These are phyloP conservation scores for Mellilla xanthometata DNA, from an alignment of 2,888 invertebrate genomes.

Conservation along the genomic window DNA sequence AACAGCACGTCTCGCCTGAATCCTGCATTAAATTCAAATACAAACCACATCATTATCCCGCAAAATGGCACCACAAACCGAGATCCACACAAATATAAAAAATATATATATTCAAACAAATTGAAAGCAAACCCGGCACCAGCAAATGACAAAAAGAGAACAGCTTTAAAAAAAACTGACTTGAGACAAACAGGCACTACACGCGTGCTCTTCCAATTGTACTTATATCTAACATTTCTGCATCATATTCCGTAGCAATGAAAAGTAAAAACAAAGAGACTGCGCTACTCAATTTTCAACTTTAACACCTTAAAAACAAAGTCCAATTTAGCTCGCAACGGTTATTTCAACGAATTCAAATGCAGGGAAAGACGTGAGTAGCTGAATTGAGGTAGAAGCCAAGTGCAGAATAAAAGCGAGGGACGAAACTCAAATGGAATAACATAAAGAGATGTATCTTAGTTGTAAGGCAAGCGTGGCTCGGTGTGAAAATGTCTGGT, in stretches of 20 bases:
- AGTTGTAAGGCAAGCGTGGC: no score
- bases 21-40: neutral
- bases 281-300: conserved; percentile 18
- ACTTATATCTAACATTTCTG: conserved; percentile 78
- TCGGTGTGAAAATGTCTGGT: no score
- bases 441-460: no score
- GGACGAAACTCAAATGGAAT: conserved; percentile 34
- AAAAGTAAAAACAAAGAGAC: conserved; percentile 72
- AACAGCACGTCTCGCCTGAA: neutral
- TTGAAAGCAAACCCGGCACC: conserved; percentile 26
- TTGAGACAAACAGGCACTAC: conserved; percentile 60
- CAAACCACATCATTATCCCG: conserved; percentile 10
- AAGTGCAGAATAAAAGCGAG: conserved; percentile 80
- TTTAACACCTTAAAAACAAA: conserved; percentile 22
- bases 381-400: conserved; percentile 75
- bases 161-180: conserved; percentile 46
- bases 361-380: conserved; percentile 72
- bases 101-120: conserved; percentile 9
- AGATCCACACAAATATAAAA: conserved; percentile 12
- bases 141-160: conserved; percentile 52
- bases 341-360: conserved; percentile 60
- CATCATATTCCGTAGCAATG: conserved; percentile 78
- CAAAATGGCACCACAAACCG: conserved; percentile 6
- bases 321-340: conserved; percentile 29
- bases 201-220: conserved; percentile 71